Base-by-base conservation (phyloP, 2,888 invertebrate species). In the Periphyllus acericola region DNA sequence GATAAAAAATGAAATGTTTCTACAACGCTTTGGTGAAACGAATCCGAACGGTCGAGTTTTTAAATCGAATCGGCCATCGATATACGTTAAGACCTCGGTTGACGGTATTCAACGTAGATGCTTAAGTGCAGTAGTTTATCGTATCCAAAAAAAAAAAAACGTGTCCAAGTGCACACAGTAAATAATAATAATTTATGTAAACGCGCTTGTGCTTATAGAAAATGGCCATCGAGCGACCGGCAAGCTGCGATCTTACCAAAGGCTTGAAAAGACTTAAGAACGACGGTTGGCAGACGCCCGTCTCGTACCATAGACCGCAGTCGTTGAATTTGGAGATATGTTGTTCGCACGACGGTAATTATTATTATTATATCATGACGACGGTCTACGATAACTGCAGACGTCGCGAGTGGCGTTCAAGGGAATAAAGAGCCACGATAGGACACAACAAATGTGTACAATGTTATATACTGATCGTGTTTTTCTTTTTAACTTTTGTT, bases 241-340 rank as follows among this genome's bases (percentile, higher is more conserved):
- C 89, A 11, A 90, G 90, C 86, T 90, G 90, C 80, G 90, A 87
- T 72, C 86, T 87, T n/a, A 87, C 86, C 25, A 87, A 87, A 66
- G 86, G 86, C 0, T 72, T 81, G 79, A 87, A 80, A 32, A 87
- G 19, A 34, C 74, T 87, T 9, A 87, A 87, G 29, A 80, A 29
- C 60, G 86, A 87, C 40, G 86, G 79, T 5, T 74, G 86, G 72
- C 79, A 80, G 32, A 25, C 79, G 40, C 60, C 86, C 17, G 79
- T 89, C 5, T 89, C 79, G 91, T 94, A 95, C 1, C 92, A 94
- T 75, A 92, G 95, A 81, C 95, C 95, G 0, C 94, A 94, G 55
- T 95, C 95, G 0, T 93, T 95, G 88, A 95, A 95, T 92, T 93
- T 95, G 90, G 94, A 94, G 21, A 89, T 87, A 60, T 89, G 89